A percentile compares a stretch with the other conserved stretches of the same genome.
Evolutionary conservation across 1,140 invertebrate species (phyloP).

Genomic region (Aphelenchoides fujianensis): DNA sequence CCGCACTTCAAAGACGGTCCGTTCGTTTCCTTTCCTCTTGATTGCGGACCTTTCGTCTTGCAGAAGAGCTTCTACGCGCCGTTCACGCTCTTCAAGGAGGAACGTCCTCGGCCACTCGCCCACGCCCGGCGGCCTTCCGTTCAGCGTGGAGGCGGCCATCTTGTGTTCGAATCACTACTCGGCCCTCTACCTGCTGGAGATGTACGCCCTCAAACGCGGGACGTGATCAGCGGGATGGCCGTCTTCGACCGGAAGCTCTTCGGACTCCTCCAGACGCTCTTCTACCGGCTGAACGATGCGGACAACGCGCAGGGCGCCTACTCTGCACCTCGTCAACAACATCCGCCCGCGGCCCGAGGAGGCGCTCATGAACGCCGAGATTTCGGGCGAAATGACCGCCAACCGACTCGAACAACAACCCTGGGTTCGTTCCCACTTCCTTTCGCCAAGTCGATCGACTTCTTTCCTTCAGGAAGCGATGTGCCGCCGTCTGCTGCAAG

Average conservation of each 20-base stretch:
- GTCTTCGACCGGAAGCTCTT: neutral
- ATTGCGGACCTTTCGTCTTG: too few relatives aligned
- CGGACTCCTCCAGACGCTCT: neutral
- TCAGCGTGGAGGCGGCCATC: neutral
- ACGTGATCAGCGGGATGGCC: neutral
- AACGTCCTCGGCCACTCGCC: neutral
- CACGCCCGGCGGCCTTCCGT: neutral
- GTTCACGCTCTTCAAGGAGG: neutral
- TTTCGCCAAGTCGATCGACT: too few relatives aligned
- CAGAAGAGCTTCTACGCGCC: neutral
- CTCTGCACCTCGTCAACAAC: neutral
- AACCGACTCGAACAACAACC: too few relatives aligned
- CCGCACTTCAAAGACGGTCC: neutral
- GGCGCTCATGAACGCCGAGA: neutral
- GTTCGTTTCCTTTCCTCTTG: too few relatives aligned
- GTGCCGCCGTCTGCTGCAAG: neutral
- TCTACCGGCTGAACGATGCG: neutral
- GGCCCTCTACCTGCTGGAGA: neutral
- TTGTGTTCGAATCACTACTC: conserved; percentile 8
- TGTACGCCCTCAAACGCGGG: neutral
- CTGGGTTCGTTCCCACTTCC: neutral
- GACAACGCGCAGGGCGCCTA: conserved; percentile 19
- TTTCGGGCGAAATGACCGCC: neutral
- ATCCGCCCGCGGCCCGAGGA: neutral
- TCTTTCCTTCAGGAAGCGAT: conserved; percentile 16